These are phyloP conservation scores for Adrianichthys oophorus DNA, from an alignment of 2,797 vertebrate genomes.

Conservation along the genomic window DNA sequence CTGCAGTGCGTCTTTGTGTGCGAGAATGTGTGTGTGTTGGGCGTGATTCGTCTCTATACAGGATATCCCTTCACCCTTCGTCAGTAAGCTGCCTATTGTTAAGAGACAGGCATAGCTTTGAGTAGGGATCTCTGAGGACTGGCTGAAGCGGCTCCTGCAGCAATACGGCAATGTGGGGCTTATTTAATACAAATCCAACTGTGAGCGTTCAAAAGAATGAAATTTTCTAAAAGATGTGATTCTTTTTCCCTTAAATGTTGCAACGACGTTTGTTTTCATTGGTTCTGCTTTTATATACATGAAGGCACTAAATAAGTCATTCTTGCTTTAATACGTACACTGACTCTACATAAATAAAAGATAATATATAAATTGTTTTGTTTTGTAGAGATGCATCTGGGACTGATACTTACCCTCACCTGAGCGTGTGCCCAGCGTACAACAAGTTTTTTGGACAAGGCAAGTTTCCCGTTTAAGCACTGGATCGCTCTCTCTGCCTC, in stretches of 20 bases:
- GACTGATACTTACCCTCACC: conserved; percentile 73
- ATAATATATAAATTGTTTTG: too few species aligned
- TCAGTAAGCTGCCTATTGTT: conserved; percentile 81
- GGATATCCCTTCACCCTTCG: conserved; percentile 81
- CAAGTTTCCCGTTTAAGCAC: conserved; percentile 95
- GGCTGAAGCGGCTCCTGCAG: conserved; percentile 30
- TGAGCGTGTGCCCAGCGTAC: conserved; percentile 93
- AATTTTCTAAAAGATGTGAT: too few species aligned
- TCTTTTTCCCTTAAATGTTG: too few species aligned
- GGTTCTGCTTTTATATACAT: too few species aligned
- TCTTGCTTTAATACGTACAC: too few species aligned
- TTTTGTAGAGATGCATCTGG: neutral
- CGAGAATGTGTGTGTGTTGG: conserved; percentile 52
- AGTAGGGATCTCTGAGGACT: conserved; percentile 51
- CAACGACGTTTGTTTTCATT: too few species aligned
- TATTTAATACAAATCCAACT: neutral
- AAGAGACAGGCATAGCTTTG: conserved; percentile 57
- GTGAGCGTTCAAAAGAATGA: neutral
- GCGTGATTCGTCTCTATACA: conserved; percentile 80
- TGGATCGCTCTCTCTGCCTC: conserved; percentile 97
- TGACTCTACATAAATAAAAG: too few species aligned
- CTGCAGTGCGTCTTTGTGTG: conserved; percentile 42
- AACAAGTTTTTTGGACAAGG: conserved; percentile 94
- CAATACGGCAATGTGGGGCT: conserved; percentile 4
- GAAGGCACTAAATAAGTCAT: too few species aligned